Conservation (phyloP, 1,140 invertebrate genomes). For the Hesperophylax magnus region DNA sequence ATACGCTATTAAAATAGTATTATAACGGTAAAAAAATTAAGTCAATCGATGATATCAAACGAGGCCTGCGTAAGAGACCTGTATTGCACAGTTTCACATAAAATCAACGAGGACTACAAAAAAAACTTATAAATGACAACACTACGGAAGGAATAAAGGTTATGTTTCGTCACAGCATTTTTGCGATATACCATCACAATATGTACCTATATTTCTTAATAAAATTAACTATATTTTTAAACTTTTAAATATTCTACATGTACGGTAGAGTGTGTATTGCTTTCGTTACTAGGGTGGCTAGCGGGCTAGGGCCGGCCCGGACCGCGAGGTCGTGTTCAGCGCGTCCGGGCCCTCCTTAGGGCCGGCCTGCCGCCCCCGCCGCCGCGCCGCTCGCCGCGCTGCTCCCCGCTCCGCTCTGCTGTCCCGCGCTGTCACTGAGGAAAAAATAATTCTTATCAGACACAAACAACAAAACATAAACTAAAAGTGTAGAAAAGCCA, state of each 20-base stretch:
- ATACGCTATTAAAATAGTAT: too few relatives aligned
- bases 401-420: slow-evolving; percentile 6
- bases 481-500: too few relatives aligned
- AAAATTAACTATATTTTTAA: slow-evolving; percentile 31
- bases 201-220: slow-evolving; percentile 34
- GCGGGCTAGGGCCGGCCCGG: not conserved
- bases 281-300: slow-evolving; percentile 15
- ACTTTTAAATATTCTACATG: slow-evolving; percentile 29
- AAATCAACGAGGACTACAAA: not conserved
- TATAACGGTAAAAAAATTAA: too few relatives aligned
- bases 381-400: slow-evolving; percentile 25
- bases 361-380: not conserved
- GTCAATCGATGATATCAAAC: too few relatives aligned
- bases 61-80: too few relatives aligned
- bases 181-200: slow-evolving; percentile 7
- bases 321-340: not conserved
- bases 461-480: not conserved
- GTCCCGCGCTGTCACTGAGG: slow-evolving; percentile 19
- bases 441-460: not conserved
- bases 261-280: slow-evolving; percentile 26
- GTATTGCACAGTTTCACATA: slow-evolving; percentile 10
- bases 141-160: slow-evolving; percentile 28
- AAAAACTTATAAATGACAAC: slow-evolving; percentile 2
- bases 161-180: slow-evolving; percentile 25
- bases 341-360: not conserved